Base-by-base conservation (phyloP, 2,113 vertebrate species). In the Chelonoidis abingdonii region DNA sequence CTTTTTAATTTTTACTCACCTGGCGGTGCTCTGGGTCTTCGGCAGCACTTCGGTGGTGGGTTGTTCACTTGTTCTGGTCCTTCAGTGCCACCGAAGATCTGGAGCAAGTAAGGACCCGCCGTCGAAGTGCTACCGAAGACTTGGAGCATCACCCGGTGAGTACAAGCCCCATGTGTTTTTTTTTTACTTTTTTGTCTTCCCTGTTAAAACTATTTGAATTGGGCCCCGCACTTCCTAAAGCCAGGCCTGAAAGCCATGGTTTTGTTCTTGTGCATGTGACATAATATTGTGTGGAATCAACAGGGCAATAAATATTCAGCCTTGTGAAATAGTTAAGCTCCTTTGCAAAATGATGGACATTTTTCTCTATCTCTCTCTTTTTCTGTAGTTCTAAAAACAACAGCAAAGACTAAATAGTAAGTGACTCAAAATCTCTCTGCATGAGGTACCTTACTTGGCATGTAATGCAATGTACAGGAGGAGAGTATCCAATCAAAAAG, bases 321-420 rank as follows among this genome's bases (percentile, higher is more conserved):
- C 50, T 0, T 4, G 72, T 53, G 16, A 80, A 93, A 87, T 6
- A n/a, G 16, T 38, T 57, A 87, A 72, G 4, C 21, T 11, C 38
- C 47, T 95, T 95, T 87, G 86, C 83, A 97, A 92, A 69, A 5
- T 52, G 89, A 57, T 92, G 3, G 9, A 65, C 89, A 83, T 89
- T 88, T 53, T 89, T 86, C 47, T 31, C 4, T n/a, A 8, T 9
- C 65, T 72, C 65, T 72, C 4, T 85, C 25, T 62, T 78, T 89
- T 92, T 93, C 78, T 93, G 38, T 89, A 84, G 21, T 56, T 53
- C 10, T 29, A 79, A 92, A 80, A 93, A 10, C 21, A 76, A 76
- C 82, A 75, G 75, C 72, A 93, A 82, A 75, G 50, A 92, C 53
- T 57, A 88, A 44, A 57, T 84, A 83, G 12, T 81, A 91, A 72